A percentile compares a stretch with the other conserved stretches of the same genome.
phyloP scores from a whole-genome alignment of 2,113 vertebrate genomes.

The Copsychus sechellarum region DNA sequence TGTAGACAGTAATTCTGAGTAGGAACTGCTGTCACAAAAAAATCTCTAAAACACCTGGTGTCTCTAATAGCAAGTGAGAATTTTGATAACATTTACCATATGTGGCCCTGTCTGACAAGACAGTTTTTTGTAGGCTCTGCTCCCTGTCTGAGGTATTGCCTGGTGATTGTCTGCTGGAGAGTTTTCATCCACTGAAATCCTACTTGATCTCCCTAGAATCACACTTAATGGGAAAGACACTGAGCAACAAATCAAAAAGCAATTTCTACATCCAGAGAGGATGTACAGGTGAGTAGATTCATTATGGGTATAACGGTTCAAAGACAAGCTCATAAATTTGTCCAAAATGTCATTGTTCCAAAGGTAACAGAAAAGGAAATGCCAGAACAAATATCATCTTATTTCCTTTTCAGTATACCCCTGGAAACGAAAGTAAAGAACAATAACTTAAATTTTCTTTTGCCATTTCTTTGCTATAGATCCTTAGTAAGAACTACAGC shows the following conservation, averaged over 20 bases:
- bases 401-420: background rate
- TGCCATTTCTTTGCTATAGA: background rate
- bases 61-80: background rate
- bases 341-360: background rate
- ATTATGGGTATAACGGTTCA: background rate
- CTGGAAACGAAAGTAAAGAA: background rate
- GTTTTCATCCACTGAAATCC: slow-evolving; percentile 23
- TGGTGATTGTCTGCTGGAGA: background rate
- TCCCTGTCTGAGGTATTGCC: background rate
- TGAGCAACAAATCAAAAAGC: background rate
- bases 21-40: background rate
- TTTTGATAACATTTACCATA: background rate
- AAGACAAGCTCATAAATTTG: background rate
- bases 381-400: background rate
- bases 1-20: background rate
- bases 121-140: background rate
- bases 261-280: background rate
- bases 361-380: background rate
- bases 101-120: background rate
- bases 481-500: background rate
- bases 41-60: background rate
- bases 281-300: background rate
- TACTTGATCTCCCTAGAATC: slow-evolving; percentile 21
- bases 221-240: slow-evolving; percentile 15
- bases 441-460: background rate